Conservation (phyloP, 1,140 invertebrate species). For the Euborellia annulipes region DNA sequence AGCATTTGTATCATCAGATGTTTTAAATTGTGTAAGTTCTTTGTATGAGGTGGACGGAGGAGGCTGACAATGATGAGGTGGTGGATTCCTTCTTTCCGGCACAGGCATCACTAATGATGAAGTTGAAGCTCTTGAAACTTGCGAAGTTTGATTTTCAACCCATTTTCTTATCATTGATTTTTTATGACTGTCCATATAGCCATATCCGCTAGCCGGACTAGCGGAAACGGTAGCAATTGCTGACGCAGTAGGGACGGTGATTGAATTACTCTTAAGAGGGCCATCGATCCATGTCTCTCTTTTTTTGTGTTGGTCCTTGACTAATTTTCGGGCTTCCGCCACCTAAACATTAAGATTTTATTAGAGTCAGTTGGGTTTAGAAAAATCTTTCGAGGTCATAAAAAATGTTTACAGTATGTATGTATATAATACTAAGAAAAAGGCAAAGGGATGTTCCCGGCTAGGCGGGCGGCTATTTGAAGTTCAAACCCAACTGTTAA, state of each 20-base stretch:
- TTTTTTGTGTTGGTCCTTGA: conserved; percentile 60
- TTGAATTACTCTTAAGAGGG: conserved; percentile 39
- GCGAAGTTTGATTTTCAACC: conserved; percentile 79
- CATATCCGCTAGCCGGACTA: conserved; percentile 43
- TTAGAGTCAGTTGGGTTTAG: no score
- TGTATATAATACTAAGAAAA: no score
- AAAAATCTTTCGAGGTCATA: no score
- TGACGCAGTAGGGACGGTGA: no score
- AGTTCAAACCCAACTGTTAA: no score
- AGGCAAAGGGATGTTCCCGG: no score
- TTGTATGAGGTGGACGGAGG: conserved; percentile 31
- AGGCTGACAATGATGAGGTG: conserved; percentile 28
- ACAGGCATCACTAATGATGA: conserved; percentile 22
- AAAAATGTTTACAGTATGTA: no score
- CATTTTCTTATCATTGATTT: conserved; percentile 85
- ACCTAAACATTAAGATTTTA: no score
- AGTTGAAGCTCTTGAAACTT: conserved; percentile 46
- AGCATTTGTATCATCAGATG: conserved; percentile 40
- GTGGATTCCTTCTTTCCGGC: conserved; percentile 28
- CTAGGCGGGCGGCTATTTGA: no score
- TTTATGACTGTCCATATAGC: conserved; percentile 81
- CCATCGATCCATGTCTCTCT: conserved; percentile 90
- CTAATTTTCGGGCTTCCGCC: conserved; percentile 60
- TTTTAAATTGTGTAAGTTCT: conserved; percentile 45
- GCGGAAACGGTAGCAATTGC: conserved; percentile 19